A percentile compares a stretch with the other conserved stretches of the same genome.
phyloP scores from a whole-genome alignment of 2,113 vertebrate genomes.

The Thunnus maccoyii region DNA sequence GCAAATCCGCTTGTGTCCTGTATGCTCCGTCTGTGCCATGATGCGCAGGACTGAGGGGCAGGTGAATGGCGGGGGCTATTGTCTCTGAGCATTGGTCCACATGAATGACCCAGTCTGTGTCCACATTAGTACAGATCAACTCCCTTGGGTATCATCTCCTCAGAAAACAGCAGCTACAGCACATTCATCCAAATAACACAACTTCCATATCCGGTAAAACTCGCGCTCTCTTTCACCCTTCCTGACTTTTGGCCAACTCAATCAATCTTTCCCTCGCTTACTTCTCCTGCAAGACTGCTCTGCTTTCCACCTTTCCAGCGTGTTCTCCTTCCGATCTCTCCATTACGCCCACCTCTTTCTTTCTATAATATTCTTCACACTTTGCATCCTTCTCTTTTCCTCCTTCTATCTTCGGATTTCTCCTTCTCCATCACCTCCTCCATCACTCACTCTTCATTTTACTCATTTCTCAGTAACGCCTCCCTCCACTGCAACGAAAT shows the following conservation, averaged over 20 bases:
- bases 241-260: conserved; percentile 56
- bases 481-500: conserved; percentile 44
- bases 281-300: conserved; percentile 30
- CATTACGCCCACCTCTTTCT: conserved; percentile 38
- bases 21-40: conserved; percentile 15
- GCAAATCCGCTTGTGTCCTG: conserved; percentile 69
- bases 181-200: conserved; percentile 55
- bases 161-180: conserved; percentile 57
- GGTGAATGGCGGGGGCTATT: conserved; percentile 64
- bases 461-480: conserved; percentile 39
- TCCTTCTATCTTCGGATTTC: conserved; percentile 31
- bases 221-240: conserved; percentile 40
- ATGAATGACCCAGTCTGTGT: conserved; percentile 72
- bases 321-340: conserved; percentile 48
- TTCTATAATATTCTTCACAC: conserved; percentile 37
- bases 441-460: conserved; percentile 15
- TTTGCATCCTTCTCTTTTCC: conserved; percentile 24
- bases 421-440: conserved; percentile 35
- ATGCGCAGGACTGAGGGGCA: conserved; percentile 29
- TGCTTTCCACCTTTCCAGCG: conserved; percentile 39
- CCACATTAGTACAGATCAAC: conserved; percentile 77
- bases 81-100: conserved; percentile 77
- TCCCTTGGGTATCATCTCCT: conserved; percentile 62
- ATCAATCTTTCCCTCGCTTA: conserved; percentile 53
- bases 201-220: conserved; percentile 60